Base-by-base conservation (phyloP, 2,113 vertebrate genomes). In the Lutjanus erythropterus region DNA sequence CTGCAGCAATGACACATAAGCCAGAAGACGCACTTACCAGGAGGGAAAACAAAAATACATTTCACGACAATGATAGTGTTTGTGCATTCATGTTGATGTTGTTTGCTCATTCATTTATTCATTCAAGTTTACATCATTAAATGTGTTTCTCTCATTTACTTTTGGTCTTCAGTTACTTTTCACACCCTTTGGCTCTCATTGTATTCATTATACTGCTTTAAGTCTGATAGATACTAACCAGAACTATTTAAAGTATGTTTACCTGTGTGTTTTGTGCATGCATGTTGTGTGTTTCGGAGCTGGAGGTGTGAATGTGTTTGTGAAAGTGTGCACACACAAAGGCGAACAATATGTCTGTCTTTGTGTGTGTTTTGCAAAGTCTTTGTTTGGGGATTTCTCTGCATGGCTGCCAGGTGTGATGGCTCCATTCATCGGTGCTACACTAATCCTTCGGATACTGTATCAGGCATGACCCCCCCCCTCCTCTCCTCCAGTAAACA, bases 391-490 rank as follows among this genome's bases (percentile, higher is more conserved):
- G 80, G 71, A 82, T 78, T 84, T 78, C 64, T 83, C 61, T 37
- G 78, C 69, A 58, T 81, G 68, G 64, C 82, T 88, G 70, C 68
- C 85, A 89, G 80, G 78, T 86, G 83, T 84, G 75, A 84, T 66
- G 88, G 75, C 64, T 85, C 79, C 71, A 74, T 92, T 91, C 84
- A 90, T 61, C 10, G 16, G 25, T 42, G 75, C 84, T 74, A 76
- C 64, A 75, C 80, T 83, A 89, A 88, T 91, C 84, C 88, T 78
- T 78, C 6, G 46, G 87, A 87, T 86, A 76, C 83, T 73, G 42
- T 90, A 88, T 91, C 84, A 88, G 53, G 58, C 75, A 77, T 72
- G 76, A 80, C 15, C 60, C 77, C 5, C 46, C 3, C 39, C 25
- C n/a, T 9, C 18, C 9, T 1, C 9, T 37, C 44, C 69, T 42